Conservation (phyloP, 2,888 invertebrate genomes). For the Timandra comae region DNA sequence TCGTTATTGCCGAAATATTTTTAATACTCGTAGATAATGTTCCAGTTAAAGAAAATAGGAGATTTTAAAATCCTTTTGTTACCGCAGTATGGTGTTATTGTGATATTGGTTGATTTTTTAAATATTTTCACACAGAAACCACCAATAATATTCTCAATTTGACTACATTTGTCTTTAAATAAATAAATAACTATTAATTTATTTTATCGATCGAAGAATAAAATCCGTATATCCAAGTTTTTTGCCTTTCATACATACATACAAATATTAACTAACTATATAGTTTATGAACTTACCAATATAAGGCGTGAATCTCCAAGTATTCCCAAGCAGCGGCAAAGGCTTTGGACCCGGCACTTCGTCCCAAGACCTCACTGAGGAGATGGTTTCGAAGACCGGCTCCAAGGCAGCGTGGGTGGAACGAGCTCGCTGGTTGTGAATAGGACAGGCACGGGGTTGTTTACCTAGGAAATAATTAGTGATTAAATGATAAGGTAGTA, state of each 20-base stretch:
- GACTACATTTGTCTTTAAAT: too few species aligned
- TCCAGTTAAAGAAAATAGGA: too few species aligned
- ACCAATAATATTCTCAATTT: too few species aligned
- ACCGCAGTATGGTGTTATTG: too few species aligned
- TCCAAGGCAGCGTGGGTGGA: slow-evolving; percentile 58
- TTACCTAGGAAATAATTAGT: slow-evolving; percentile 32
- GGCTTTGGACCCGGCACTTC: slow-evolving; percentile 79
- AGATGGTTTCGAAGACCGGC: slow-evolving; percentile 42
- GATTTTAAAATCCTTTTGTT: too few species aligned
- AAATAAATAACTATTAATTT: too few species aligned
- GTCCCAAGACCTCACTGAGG: slow-evolving; percentile 66
- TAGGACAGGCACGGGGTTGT: slow-evolving; percentile 35
- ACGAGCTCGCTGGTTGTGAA: slow-evolving; percentile 45
- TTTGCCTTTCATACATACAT: neutral
- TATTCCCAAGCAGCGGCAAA: slow-evolving; percentile 78
- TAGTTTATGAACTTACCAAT: slow-evolving; percentile 67
- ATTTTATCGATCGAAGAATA: too few species aligned
- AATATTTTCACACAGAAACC: too few species aligned
- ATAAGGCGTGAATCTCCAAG: slow-evolving; percentile 79
- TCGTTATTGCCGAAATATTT: too few species aligned
- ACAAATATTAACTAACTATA: neutral
- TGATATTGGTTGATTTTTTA: too few species aligned
- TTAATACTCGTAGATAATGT: too few species aligned
- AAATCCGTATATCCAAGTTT: neutral
- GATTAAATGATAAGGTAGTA: too few species aligned